phyloP scores from a whole-genome alignment of 2,888 invertebrate species.

The Aporophyla nigra region DNA sequence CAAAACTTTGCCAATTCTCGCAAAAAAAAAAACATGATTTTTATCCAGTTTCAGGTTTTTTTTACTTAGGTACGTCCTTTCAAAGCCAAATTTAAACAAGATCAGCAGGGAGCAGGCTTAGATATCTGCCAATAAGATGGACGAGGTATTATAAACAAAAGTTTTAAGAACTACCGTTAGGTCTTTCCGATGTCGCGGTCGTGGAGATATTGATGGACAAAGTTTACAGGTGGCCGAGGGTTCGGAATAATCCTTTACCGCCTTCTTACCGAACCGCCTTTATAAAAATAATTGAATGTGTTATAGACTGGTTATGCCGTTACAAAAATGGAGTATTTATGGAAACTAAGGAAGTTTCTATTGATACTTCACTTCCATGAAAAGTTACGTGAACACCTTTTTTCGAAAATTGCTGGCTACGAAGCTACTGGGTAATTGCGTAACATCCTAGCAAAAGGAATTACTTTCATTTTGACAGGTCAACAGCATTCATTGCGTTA shows the following conservation, averaged over 20 bases:
- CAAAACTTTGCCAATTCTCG: neutral
- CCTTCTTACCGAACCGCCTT: conserved; percentile 32
- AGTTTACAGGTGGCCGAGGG: conserved; percentile 52
- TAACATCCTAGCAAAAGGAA: no score
- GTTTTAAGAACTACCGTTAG: conserved; percentile 37
- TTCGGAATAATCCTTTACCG: conserved; percentile 46
- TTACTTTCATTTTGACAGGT: no score
- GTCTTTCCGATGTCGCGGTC: conserved; percentile 44
- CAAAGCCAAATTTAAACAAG: conserved; percentile 4
- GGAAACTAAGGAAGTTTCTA: neutral
- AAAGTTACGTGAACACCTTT: neutral
- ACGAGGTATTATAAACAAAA: conserved; percentile 29
- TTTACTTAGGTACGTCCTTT: no score
- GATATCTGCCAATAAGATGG: conserved; percentile 37
- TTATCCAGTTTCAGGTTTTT: neutral
- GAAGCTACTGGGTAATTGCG: neutral
- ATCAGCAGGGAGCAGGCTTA: conserved; percentile 19
- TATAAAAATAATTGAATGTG: conserved; percentile 46
- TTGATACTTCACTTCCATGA: neutral
- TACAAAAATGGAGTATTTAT: conserved; percentile 4
- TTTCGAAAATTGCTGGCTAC: neutral
- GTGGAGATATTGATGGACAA: conserved; percentile 56
- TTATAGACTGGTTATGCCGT: conserved; percentile 13
- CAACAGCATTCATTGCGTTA: no score
- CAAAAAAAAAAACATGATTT: no score